A percentile compares a stretch with the other conserved stretches of the same genome.
Evolutionary conservation across 2,797 vertebrate species (phyloP).

Genomic region (Forpus xanthops): DNA sequence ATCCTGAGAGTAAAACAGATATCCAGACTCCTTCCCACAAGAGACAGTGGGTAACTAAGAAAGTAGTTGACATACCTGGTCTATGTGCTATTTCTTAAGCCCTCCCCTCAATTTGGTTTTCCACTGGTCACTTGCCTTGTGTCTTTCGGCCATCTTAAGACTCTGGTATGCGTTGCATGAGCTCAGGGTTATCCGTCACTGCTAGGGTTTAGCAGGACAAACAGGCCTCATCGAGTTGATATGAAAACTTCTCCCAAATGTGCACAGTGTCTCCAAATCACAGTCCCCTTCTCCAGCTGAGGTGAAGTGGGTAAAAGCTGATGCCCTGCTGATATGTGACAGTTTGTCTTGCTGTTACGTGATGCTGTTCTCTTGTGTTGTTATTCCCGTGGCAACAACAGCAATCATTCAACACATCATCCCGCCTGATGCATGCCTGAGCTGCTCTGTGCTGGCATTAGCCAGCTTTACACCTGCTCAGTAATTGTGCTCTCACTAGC

Average conservation of each 20-base stretch:
- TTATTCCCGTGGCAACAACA: not conserved
- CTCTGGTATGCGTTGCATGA: fast-evolving
- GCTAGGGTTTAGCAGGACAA: not conserved
- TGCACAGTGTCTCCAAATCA: not conserved
- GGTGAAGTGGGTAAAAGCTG: not conserved
- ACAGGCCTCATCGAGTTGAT: fast-evolving
- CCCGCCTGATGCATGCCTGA: not conserved
- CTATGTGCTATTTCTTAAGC: not conserved
- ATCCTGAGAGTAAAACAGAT: not conserved
- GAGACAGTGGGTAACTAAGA: not conserved
- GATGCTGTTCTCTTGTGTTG: not conserved
- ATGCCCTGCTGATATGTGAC: not conserved
- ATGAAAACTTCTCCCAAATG: not conserved
- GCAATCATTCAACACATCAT: not conserved
- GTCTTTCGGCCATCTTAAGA: not conserved
- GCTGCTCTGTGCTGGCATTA: not conserved
- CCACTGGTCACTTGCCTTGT: not conserved
- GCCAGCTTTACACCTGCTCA: not conserved
- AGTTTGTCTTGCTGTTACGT: not conserved
- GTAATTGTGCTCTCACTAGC: not conserved
- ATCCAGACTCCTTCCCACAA: not conserved
- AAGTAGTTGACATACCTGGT: not conserved
- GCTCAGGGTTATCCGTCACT: not conserved
- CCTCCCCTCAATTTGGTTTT: not conserved
- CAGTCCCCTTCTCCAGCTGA: not conserved